Conservation (phyloP, 2,888 invertebrate species). For the Aelia acuminata region DNA sequence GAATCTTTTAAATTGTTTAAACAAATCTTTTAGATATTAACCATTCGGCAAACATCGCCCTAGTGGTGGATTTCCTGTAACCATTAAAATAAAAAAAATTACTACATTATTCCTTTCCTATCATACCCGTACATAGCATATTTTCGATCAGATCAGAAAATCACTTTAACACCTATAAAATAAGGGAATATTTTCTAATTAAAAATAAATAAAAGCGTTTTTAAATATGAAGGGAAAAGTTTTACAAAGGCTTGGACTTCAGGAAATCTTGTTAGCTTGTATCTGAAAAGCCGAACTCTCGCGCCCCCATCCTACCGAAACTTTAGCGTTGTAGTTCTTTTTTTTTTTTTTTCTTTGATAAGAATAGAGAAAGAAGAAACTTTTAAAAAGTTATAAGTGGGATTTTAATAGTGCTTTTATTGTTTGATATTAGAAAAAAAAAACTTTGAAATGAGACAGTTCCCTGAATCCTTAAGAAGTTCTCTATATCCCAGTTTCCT, state of each 20-base stretch:
- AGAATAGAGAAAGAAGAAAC: background rate
- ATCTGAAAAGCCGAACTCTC: background rate
- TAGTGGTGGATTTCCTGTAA: no score
- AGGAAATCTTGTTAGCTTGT: slow-evolving; percentile 33
- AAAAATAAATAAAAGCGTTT: background rate
- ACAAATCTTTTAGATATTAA: no score
- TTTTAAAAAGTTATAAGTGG: slow-evolving; percentile 33
- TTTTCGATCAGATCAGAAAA: no score
- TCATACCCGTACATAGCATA: no score
- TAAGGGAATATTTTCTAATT: background rate
- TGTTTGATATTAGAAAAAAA: slow-evolving; percentile 40
- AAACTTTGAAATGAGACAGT: slow-evolving; percentile 35
- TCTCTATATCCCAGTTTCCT: background rate
- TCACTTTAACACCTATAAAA: no score
- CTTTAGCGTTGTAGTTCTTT: background rate
- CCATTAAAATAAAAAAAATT: no score
- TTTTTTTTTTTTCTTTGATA: background rate
- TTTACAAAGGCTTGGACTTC: background rate
- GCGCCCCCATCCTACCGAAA: background rate
- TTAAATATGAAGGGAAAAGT: background rate
- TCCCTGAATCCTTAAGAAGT: background rate
- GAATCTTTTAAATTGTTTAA: no score
- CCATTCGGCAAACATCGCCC: no score
- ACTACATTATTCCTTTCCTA: no score
- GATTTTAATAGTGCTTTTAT: slow-evolving; percentile 34